Percentiles rank a stretch among this genome's conserved stretches.
Conservation (phyloP, 2,797 vertebrate genomes). For the Tenualosa thibaudeaui region DNA sequence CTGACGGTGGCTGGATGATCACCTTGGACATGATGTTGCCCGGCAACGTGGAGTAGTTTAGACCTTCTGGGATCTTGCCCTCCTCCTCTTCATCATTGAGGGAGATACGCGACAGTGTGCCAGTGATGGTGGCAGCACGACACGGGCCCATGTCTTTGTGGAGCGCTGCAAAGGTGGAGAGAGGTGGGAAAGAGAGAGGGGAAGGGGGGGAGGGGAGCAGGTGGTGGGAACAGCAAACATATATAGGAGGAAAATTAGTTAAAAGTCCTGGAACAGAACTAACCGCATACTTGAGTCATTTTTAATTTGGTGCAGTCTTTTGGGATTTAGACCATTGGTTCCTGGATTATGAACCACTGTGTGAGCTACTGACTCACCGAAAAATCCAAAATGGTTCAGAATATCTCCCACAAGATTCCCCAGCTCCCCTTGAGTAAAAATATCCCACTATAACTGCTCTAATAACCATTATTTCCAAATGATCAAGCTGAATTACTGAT, state of each 20-base stretch:
- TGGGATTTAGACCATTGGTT: not conserved
- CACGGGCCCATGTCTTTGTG: conserved; percentile 98
- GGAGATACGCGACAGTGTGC: conserved; percentile 96
- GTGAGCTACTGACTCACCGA: not conserved
- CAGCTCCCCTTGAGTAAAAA: not conserved
- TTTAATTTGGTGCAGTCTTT: not conserved
- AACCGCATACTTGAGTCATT: not conserved
- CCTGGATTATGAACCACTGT: not conserved
- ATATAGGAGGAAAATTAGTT: not conserved
- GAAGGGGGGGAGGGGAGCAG: not conserved
- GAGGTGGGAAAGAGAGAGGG: not conserved
- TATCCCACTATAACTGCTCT: not conserved
- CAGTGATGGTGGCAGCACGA: conserved; percentile 94
- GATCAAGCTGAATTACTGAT: not conserved
- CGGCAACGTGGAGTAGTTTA: conserved; percentile 96
- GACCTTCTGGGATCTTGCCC: conserved; percentile 84
- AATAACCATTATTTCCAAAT: not conserved
- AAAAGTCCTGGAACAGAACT: not conserved
- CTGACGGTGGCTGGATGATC: conserved; percentile 95
- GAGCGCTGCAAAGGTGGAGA: conserved; percentile 78
- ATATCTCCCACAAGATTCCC: not conserved
- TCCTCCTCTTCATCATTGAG: conserved; percentile 96
- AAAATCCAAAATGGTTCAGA: not conserved
- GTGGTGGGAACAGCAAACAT: not conserved
- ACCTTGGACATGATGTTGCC: conserved; percentile 99